Evolutionary conservation across 2,888 invertebrate species (phyloP).

Genomic region (Graphium colonna): DNA sequence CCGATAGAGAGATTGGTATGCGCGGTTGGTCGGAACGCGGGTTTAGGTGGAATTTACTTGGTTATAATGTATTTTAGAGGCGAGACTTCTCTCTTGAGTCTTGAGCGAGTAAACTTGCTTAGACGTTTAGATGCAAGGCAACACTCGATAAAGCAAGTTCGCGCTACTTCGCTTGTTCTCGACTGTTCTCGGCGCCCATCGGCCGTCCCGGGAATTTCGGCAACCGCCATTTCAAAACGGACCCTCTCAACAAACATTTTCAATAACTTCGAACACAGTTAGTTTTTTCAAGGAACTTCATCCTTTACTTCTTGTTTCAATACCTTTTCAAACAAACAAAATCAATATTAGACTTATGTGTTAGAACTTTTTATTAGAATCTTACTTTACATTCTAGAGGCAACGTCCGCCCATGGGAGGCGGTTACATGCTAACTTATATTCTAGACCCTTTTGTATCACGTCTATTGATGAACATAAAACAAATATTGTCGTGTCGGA

Average conservation of each 20-base stretch:
- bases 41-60: not conserved
- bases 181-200: constrained; percentile 52
- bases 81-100: constrained; percentile 61
- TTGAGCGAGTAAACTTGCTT: constrained; percentile 54
- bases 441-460: constrained; percentile 57
- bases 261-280: constrained; percentile 78
- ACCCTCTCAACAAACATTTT: constrained; percentile 76
- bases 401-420: constrained; percentile 49
- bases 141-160: constrained; percentile 37
- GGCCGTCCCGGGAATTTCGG: constrained; percentile 57
- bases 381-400: constrained; percentile 73
- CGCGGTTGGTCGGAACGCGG: constrained; percentile 23
- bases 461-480: constrained; percentile 34
- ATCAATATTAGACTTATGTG: constrained; percentile 82
- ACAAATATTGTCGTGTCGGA: constrained; percentile 31
- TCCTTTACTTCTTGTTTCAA: constrained; percentile 91
- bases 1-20: constrained; percentile 34
- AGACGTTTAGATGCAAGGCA: constrained; percentile 60
- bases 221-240: constrained; percentile 66
- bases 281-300: constrained; percentile 83
- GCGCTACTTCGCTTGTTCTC: constrained; percentile 52
- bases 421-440: constrained; percentile 64
- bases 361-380: constrained; percentile 73
- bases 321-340: constrained; percentile 92
- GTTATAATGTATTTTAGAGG: constrained; percentile 29